Percentiles rank a stretch among this genome's conserved stretches.
Evolutionary conservation across 2,797 vertebrate genomes (phyloP).

Genomic region (Xyrichtys novacula): DNA sequence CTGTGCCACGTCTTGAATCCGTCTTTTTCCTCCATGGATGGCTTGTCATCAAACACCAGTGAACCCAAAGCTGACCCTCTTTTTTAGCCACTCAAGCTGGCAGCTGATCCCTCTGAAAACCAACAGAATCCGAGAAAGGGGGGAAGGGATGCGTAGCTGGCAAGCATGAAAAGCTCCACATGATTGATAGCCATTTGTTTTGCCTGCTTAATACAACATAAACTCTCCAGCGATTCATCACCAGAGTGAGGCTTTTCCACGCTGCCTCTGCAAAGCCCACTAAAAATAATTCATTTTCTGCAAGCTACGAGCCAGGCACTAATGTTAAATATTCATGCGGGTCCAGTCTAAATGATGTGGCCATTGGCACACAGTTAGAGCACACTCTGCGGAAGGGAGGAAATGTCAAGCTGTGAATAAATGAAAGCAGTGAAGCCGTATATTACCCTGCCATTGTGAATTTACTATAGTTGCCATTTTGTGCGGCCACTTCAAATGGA

Average conservation of each 20-base stretch:
- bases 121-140: conserved; percentile 51
- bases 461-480: conserved; percentile 82
- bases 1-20: conserved; percentile 5
- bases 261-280: conserved; percentile 79
- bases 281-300: conserved; percentile 85
- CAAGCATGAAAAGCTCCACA: conserved; percentile 79
- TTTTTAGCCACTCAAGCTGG: conserved; percentile 44
- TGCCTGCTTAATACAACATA: conserved; percentile 86
- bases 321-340: conserved; percentile 86
- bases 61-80: conserved; percentile 60
- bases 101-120: conserved; percentile 65
- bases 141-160: conserved; percentile 53
- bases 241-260: conserved; percentile 75
- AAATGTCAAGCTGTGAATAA: conserved; percentile 86
- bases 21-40: conserved; percentile 28
- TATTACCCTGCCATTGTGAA: conserved; percentile 81
- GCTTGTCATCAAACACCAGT: conserved; percentile 53
- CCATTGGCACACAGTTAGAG: conserved; percentile 83
- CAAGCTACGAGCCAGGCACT: conserved; percentile 76
- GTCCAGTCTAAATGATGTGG: conserved; percentile 83
- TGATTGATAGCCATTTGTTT: conserved; percentile 88
- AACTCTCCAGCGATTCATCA: conserved; percentile 84
- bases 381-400: conserved; percentile 77
- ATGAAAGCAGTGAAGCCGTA: conserved; percentile 80
- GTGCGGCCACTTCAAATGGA: conserved; percentile 76